Base-by-base conservation (phyloP, 2,797 vertebrate genomes). In the Merluccius polli region DNA sequence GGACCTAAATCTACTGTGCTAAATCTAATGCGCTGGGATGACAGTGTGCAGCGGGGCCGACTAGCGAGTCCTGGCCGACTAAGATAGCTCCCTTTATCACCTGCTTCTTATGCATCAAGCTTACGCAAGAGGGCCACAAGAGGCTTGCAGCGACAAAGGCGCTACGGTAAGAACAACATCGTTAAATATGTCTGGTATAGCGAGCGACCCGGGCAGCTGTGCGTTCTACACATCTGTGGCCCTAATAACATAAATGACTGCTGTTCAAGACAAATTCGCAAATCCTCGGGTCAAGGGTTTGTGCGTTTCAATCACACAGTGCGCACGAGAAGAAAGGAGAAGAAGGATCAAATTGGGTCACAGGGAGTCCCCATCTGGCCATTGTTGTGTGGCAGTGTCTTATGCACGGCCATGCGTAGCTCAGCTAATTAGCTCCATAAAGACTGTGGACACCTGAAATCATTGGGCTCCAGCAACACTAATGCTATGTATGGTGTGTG, bases 311-410 rank as follows among this genome's bases (percentile, higher is more conserved):
- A 72, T 83, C 81, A 75, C 80, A 81, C 82, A 73, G 80, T 72
- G 81, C 82, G 84, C 82, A 85, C 79, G 83, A 83, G 87, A 81
- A 24, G 52, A 27, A 63, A 8, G 59, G n/a, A 63, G 59, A 74
- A 75, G 72, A 83, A 86, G 85, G 81, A 87, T 83, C 81, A 86
- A 78, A 63, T 24, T 82, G 86, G 88, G 91, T 91, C 91, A 88
- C 88, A 89, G 83, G 81, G 82, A 78, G 84, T 82, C 83, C 82
- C 87, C 90, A 91, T 92, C 89, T 92, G 89, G 52, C 82, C 91
- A 87, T 48, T 79, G 65, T 82, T 77, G 82, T 82, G 84, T 71
- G 86, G 85, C 87, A 84, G 83, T 80, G 84, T 82, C 86, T 89
- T 83, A 83, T 87, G 83, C 87, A 31, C 81, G 85, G 83, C 78